Percentiles rank a stretch among this genome's conserved stretches.
Evolutionary conservation across 2,113 vertebrate genomes (phyloP).

Genomic region (Cathartes aura): DNA sequence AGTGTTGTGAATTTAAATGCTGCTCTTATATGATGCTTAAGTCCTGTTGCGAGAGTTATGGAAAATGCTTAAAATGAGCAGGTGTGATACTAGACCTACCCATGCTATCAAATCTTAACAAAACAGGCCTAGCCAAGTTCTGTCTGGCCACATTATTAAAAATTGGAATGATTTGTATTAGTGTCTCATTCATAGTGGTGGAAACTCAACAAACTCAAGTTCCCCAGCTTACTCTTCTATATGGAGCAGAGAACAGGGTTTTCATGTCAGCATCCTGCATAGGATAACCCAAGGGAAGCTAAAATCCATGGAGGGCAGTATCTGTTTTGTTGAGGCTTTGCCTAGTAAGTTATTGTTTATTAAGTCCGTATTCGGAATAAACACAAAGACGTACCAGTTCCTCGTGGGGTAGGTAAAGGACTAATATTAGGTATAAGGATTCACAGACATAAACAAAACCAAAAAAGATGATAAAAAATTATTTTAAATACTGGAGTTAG

Average conservation of each 20-base stretch:
- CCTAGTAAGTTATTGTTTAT: not conserved
- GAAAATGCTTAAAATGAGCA: not conserved
- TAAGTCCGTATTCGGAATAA: not conserved
- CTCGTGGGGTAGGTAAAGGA: not conserved
- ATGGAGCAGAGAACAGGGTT: not conserved
- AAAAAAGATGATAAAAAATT: not conserved
- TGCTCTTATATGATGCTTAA: not conserved
- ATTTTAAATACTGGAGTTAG: not conserved
- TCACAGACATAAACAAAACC: not conserved
- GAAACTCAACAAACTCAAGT: not conserved
- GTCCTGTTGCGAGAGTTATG: not conserved
- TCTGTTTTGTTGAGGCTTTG: not conserved
- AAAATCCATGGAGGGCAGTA: not conserved
- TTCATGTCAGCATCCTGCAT: not conserved
- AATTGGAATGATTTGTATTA: not conserved
- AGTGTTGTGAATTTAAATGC: not conserved
- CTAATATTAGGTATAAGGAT: not conserved
- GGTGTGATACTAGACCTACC: not conserved
- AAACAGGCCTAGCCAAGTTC: not conserved
- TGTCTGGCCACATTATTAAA: not conserved
- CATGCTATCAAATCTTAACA: not conserved
- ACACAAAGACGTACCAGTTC: not conserved
- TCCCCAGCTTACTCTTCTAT: not conserved
- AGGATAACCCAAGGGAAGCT: not conserved
- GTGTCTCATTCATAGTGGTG: not conserved